These are phyloP conservation scores for Hydraecia micacea DNA, from an alignment of 2,888 invertebrate genomes.

Conservation along the genomic window DNA sequence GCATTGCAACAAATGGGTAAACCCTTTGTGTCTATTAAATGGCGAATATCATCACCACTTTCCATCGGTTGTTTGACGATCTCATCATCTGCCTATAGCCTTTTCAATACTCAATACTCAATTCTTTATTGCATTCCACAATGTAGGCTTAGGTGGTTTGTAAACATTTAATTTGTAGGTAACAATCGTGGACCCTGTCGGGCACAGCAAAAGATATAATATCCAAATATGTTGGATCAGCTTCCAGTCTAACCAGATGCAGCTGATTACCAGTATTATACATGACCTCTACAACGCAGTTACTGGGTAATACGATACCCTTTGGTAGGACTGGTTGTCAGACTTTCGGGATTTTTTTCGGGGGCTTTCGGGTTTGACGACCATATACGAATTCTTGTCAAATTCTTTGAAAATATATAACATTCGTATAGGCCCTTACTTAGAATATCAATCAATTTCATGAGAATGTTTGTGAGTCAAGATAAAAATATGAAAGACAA, in stretches of 20 bases:
- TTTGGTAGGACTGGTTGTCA: no score
- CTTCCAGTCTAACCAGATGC: neutral
- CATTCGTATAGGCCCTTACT: neutral
- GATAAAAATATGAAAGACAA: conserved; percentile 1
- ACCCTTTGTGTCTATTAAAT: neutral
- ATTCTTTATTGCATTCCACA: no score
- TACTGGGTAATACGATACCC: no score
- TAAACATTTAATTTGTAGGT: no score
- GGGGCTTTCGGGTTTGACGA: no score
- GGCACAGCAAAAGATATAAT: no score
- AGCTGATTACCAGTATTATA: neutral
- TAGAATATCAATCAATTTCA: conserved; percentile 21
- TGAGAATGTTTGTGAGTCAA: conserved; percentile 27
- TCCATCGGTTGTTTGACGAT: neutral
- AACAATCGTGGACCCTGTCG: no score
- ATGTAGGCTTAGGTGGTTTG: no score
- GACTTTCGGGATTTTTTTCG: no score
- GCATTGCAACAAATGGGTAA: neutral
- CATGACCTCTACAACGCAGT: no score
- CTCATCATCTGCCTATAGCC: neutral
- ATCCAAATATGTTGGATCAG: neutral
- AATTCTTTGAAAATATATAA: neutral
- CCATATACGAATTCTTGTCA: neutral
- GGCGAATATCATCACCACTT: no score
- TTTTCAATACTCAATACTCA: no score